A percentile compares a stretch with the other conserved stretches of the same genome.
phyloP scores from a whole-genome alignment of 2,888 invertebrate species.

The Drosophila recens region DNA sequence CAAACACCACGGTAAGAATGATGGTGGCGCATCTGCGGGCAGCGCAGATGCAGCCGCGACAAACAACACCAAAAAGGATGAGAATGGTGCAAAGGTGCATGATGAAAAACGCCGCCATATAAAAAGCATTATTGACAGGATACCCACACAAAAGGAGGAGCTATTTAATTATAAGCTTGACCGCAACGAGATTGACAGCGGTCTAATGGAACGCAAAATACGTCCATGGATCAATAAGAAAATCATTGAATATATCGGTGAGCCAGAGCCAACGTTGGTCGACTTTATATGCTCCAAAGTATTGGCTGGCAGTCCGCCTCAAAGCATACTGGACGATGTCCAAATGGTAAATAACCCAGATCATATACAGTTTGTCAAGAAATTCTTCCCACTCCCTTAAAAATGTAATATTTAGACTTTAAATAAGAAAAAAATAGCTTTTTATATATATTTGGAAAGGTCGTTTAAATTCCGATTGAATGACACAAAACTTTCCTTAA shows the following conservation, averaged over 20 bases:
- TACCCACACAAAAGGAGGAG: slow-evolving; percentile 98
- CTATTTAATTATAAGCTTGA: slow-evolving; percentile 98
- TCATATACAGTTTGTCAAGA: no score
- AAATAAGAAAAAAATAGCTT: no score
- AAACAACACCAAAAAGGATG: slow-evolving; percentile 85
- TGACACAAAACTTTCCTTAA: no score
- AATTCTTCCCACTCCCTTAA: no score
- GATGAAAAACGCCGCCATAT: slow-evolving; percentile 99
- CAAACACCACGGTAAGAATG: slow-evolving; percentile 78
- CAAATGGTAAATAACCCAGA: slow-evolving; percentile 91
- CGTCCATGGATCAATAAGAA: slow-evolving; percentile 99
- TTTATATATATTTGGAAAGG: no score
- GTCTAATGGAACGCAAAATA: slow-evolving; percentile 97
- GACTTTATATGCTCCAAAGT: slow-evolving; percentile 99
- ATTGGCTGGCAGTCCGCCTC: slow-evolving; percentile 95
- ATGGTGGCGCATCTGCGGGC: slow-evolving; percentile 65
- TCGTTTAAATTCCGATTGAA: no score
- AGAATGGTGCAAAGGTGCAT: slow-evolving; percentile 89
- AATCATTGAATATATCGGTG: slow-evolving; percentile 99
- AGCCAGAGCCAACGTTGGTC: slow-evolving; percentile 99
- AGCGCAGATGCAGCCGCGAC: slow-evolving; percentile 67
- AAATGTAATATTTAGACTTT: no score
- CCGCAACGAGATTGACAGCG: slow-evolving; percentile 92
- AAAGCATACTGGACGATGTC: slow-evolving; percentile 98
- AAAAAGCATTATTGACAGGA: slow-evolving; percentile 98